These are phyloP conservation scores for Etheostoma cragini DNA, from an alignment of 2,113 vertebrate species.

Conservation along the genomic window DNA sequence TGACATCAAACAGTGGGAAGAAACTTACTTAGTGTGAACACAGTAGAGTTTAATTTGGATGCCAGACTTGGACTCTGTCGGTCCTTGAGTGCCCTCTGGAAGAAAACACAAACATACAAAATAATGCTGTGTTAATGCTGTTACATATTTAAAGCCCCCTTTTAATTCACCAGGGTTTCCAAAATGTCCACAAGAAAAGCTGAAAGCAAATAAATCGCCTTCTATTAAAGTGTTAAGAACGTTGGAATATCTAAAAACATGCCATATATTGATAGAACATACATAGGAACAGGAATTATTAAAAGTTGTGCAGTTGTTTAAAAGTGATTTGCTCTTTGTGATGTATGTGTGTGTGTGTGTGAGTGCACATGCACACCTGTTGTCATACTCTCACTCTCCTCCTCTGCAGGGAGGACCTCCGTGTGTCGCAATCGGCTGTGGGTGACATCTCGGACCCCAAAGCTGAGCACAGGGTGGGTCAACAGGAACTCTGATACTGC, in stretches of 20 bases:
- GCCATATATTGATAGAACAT: neutral
- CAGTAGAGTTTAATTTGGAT: slow-evolving; percentile 98
- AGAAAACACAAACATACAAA: slow-evolving; percentile 23
- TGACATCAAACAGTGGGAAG: neutral
- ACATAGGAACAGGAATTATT: no score
- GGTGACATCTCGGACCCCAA: slow-evolving; percentile 93
- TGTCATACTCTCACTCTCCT: slow-evolving; percentile 91
- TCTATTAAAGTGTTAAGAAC: neutral
- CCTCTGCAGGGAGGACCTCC: slow-evolving; percentile 93
- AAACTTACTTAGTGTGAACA: slow-evolving; percentile 97
- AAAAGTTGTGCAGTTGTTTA: no score
- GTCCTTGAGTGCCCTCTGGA: slow-evolving; percentile 90
- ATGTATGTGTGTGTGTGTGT: neutral
- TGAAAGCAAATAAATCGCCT: neutral
- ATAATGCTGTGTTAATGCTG: neutral
- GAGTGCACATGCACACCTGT: slow-evolving; percentile 81
- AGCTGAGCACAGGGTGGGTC: slow-evolving; percentile 97
- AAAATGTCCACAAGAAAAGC: neutral
- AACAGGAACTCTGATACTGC: slow-evolving; percentile 97
- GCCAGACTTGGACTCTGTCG: slow-evolving; percentile 90
- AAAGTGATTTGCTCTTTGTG: neutral
- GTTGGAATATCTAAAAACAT: neutral
- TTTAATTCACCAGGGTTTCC: neutral
- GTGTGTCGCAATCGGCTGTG: slow-evolving; percentile 90
- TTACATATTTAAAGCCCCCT: neutral